Evolutionary conservation across 1,140 invertebrate species (phyloP), one percentile per base, ranked within the genome.

Genomic region (Ridgeia piscesae): DNA sequence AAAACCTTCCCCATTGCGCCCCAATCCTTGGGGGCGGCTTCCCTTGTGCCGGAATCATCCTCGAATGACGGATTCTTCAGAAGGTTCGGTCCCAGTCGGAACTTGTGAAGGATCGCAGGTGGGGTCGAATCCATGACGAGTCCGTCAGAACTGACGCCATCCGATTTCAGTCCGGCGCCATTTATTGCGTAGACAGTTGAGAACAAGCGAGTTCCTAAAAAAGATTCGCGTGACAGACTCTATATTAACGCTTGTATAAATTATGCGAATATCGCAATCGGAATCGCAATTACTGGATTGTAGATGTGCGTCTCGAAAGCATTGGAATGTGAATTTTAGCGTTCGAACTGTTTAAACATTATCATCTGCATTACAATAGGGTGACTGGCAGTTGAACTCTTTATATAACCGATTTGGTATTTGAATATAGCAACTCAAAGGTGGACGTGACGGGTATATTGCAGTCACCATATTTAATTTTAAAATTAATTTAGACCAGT

Each of bases 121-220:
- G 89, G 6, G 2, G 89, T 90, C 34, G 89, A 35, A 27, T 90
- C 89, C 33, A 90, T 90, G 89, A 34, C 35, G 17, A 90, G 4
- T 35, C 89, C 89, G 89, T 90, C 35, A 4, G 89, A 90, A 35
- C 35, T 90, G 34, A 90, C 89, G 17, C 34, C 34, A 33, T 9
- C 34, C 14, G 89, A 90, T 27, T 42, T 34, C 9, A 90, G 89
- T 35, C 89, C 89, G 21, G 89, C 89, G 21, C 11, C 89, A 90
- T 90, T 90, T 9, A 90, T 14, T 35, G 89, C 89, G 89, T 90
- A 90, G 27, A 90, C 89, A 0, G 89, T 90, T 11, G 89, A 90
- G 33, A n/a, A 90, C 89, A 90, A 21, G 27, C 2, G 58, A 2
- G 27, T 4, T 27, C 58, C 58, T 77, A 21, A 77, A 77, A 77